Evolutionary conservation across 1,140 invertebrate genomes (phyloP).

Genomic region (Achroia grisella): DNA sequence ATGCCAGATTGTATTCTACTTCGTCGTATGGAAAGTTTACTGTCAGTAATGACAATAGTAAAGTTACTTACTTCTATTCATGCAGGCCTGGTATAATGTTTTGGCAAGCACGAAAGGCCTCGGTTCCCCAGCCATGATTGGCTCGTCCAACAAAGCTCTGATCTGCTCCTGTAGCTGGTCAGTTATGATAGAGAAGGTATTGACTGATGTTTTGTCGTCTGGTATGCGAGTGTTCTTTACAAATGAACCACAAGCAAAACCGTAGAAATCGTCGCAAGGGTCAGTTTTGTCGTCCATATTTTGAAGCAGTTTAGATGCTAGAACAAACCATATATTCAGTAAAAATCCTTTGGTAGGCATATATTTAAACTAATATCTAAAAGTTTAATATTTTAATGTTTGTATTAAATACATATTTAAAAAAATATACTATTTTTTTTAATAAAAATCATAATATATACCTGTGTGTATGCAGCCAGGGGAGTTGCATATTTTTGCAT

Average conservation of each 20-base stretch:
- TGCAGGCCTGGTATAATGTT: conserved; percentile 86
- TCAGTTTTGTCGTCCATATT: conserved; percentile 84
- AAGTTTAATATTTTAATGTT: too few species aligned
- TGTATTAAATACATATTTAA: too few species aligned
- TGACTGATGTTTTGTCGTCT: conserved; percentile 86
- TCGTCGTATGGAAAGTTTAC: too few species aligned
- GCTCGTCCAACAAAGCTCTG: conserved; percentile 82
- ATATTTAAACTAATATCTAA: too few species aligned
- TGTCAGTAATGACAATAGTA: too few species aligned
- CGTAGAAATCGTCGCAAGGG: conserved; percentile 94
- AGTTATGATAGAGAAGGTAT: conserved; percentile 86
- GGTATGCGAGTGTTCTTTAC: conserved; percentile 83
- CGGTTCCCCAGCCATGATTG: conserved; percentile 77
- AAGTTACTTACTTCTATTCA: conserved; percentile 88
- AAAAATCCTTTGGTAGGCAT: too few species aligned
- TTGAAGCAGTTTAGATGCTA: conserved; percentile 80
- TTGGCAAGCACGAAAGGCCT: conserved; percentile 85
- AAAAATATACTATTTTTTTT: too few species aligned
- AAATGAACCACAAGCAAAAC: conserved; percentile 87
- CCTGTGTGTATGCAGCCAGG: conserved; percentile 81
- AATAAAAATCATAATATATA: conserved; percentile 26
- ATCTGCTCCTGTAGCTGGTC: conserved; percentile 88
- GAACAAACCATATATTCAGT: conserved; percentile 19
- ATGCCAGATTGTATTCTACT: too few species aligned
- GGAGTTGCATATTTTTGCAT: conserved; percentile 72